Evolutionary conservation across 2,888 invertebrate species (phyloP).

Genomic region (Chalcis sispes): DNA sequence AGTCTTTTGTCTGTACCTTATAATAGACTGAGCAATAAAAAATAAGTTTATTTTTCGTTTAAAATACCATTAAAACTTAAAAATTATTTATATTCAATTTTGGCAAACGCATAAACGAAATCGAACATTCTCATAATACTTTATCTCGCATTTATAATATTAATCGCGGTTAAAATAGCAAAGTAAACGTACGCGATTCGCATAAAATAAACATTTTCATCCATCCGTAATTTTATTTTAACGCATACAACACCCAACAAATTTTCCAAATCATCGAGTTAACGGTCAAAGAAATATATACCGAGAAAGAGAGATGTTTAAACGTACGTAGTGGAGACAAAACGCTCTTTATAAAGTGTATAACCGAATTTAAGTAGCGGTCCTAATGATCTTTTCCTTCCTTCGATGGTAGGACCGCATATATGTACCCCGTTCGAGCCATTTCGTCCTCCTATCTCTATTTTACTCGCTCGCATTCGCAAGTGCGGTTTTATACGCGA

Average conservation of each 20-base stretch:
- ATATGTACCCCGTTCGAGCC: background rate
- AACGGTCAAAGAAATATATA: background rate
- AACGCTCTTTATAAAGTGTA: slow-evolving; percentile 20
- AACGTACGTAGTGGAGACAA: background rate
- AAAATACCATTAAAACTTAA: too few species aligned
- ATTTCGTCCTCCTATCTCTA: slow-evolving; percentile 39
- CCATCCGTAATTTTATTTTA: background rate
- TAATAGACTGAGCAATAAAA: too few species aligned
- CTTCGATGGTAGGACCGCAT: too few species aligned
- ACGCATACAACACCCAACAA: slow-evolving; percentile 1
- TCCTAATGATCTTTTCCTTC: slow-evolving; percentile 57
- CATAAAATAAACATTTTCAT: too few species aligned
- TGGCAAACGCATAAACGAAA: too few species aligned
- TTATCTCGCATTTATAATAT: too few species aligned
- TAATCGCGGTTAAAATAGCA: too few species aligned
- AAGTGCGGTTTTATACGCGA: slow-evolving; percentile 54
- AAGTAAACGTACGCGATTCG: too few species aligned
- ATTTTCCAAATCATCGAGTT: slow-evolving; percentile 22
- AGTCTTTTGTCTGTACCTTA: too few species aligned
- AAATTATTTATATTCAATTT: too few species aligned
- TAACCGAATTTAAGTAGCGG: slow-evolving; percentile 53
- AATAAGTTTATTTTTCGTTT: too few species aligned
- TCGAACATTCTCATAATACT: too few species aligned
- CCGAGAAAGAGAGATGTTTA: slow-evolving; percentile 21
- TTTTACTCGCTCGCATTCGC: slow-evolving; percentile 41